phyloP scores from a whole-genome alignment of 2,797 vertebrate genomes.

The Pipistrellus kuhlii region DNA sequence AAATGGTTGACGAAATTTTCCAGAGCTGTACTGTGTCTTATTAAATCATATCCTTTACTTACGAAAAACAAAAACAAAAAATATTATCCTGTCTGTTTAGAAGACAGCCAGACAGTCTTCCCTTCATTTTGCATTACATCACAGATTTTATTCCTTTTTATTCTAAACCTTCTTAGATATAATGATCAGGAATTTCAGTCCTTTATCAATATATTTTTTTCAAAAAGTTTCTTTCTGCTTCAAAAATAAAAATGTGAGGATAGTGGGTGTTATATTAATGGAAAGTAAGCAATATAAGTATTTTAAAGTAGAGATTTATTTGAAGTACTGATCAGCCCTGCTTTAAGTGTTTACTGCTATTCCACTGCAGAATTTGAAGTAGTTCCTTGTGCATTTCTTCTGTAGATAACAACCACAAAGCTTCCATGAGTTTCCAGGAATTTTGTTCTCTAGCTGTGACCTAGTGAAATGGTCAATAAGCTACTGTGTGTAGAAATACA shows the following conservation, averaged over 20 bases:
- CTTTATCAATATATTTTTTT: constrained; percentile 27
- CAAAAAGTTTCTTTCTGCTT: constrained; percentile 31
- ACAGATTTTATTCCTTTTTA: constrained; percentile 21
- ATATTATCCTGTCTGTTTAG: constrained; percentile 17
- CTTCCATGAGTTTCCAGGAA: not conserved
- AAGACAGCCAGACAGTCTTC: constrained; percentile 34
- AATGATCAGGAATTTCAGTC: not conserved
- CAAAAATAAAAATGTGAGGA: constrained; percentile 45
- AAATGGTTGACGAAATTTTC: constrained; percentile 70
- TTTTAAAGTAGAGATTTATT: not conserved
- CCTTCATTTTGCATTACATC: not conserved
- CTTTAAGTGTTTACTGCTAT: not conserved
- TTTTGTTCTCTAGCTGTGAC: constrained; percentile 19
- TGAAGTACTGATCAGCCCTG: not conserved
- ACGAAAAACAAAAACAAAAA: constrained; percentile 9
- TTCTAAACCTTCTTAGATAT: constrained; percentile 4
- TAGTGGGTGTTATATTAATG: not conserved
- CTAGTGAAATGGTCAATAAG: not conserved
- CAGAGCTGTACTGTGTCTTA: constrained; percentile 61
- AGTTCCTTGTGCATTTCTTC: not conserved
- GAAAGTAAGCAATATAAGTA: not conserved
- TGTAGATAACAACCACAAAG: not conserved
- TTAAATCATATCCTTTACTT: constrained; percentile 59
- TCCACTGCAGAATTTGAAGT: not conserved
- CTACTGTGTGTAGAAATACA: not conserved